phyloP scores from a whole-genome alignment of 2,888 invertebrate species.

The Altica lythri region DNA sequence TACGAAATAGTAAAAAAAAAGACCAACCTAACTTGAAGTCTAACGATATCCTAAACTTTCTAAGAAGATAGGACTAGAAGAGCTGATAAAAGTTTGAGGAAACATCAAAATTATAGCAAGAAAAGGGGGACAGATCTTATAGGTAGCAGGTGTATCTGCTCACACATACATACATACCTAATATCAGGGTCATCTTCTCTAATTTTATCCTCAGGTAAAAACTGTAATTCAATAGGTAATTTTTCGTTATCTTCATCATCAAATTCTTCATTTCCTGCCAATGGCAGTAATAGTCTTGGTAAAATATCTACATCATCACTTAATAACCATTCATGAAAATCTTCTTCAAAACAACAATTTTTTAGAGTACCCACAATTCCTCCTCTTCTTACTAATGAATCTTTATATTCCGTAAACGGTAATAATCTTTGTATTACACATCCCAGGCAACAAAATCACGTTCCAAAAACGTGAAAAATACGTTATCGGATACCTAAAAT shows the following conservation, averaged over 20 bases:
- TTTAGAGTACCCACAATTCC: slow-evolving; percentile 77
- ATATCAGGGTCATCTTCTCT: slow-evolving; percentile 82
- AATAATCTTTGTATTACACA: slow-evolving; percentile 66
- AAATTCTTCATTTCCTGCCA: slow-evolving; percentile 88
- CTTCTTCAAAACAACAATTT: slow-evolving; percentile 82
- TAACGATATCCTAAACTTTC: too few relatives aligned
- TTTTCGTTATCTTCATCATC: slow-evolving; percentile 87
- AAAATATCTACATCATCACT: slow-evolving; percentile 73
- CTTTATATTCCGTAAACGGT: slow-evolving; percentile 70
- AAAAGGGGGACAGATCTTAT: too few relatives aligned
- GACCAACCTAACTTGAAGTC: too few relatives aligned
- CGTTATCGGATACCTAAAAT: too few relatives aligned
- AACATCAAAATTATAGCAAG: too few relatives aligned
- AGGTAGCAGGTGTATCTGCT: too few relatives aligned
- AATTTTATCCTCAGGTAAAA: slow-evolving; percentile 73
- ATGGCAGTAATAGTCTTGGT: slow-evolving; percentile 75
- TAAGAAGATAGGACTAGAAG: too few relatives aligned
- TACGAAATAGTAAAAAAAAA: too few relatives aligned
- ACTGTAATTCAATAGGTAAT: slow-evolving; percentile 83
- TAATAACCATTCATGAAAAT: slow-evolving; percentile 65
- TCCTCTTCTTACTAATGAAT: slow-evolving; percentile 71
- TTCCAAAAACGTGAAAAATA: too few relatives aligned
- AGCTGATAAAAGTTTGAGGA: too few relatives aligned
- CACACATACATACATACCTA: too few relatives aligned
- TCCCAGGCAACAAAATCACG: too few relatives aligned